A percentile compares a stretch with the other conserved stretches of the same genome.
phyloP scores from a whole-genome alignment of 2,888 invertebrate genomes.

The Synergus laeviventris region DNA sequence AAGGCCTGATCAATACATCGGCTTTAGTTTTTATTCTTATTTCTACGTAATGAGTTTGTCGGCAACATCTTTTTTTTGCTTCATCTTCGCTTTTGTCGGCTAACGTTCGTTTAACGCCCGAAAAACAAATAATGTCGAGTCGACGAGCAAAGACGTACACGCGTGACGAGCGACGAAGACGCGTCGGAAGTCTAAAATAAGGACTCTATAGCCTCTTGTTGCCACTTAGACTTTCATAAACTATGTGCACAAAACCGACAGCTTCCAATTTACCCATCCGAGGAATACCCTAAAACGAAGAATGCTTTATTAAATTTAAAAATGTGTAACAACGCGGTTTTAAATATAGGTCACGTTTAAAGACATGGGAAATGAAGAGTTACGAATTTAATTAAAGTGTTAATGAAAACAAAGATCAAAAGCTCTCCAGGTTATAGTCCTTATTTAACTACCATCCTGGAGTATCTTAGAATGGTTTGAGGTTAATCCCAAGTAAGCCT shows the following conservation, averaged over 20 bases:
- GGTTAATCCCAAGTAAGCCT: neutral
- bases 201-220: neutral
- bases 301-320: neutral
- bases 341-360: too few relatives aligned
- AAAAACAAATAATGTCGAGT: conserved; percentile 30
- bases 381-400: neutral
- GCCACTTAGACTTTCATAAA: neutral
- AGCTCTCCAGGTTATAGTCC: neutral
- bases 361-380: neutral
- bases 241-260: neutral
- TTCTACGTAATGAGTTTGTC: neutral
- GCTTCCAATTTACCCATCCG: too few relatives aligned
- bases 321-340: neutral
- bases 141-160: conserved; percentile 5
- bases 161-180: conserved; percentile 12
- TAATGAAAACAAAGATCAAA: neutral
- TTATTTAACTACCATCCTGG: neutral
- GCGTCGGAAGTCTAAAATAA: conserved; percentile 17
- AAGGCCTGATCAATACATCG: neutral
- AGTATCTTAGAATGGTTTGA: neutral
- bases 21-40: neutral
- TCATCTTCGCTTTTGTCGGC: neutral
- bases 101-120: neutral
- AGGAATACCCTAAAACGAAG: neutral
- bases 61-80: neutral